Evolutionary conservation across 2,113 vertebrate species (phyloP), one percentile per base, ranked within the genome.

Genomic region (Tenebrosternarchus preto): DNA sequence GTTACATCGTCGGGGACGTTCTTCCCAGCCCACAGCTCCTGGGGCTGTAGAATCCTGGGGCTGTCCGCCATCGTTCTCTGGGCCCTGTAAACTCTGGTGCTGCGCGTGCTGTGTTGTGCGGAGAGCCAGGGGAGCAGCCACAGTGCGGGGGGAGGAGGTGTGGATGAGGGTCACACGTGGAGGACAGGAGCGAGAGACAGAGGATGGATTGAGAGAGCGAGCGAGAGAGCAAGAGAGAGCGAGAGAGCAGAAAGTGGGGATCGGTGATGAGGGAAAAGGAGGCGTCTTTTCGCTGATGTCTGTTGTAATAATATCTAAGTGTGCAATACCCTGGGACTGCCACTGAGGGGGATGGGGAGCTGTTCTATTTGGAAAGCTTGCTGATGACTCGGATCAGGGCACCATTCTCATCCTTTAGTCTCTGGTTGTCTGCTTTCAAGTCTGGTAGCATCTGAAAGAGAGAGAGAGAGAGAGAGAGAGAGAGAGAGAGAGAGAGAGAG

Each of bases 351-450:
- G n/a, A 72, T 24, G 56, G 76, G 75, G 27, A 81, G 88, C 87
- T 81, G 76, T 89, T 88, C 92, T 94, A 97, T 93, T 97, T 97
- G 89, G 95, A 97, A 92, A 97, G 95, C 93, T 97, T 97, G 94
- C 95, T 97, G 93, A 96, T 97, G 89, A 97, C 95, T 93, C 95
- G 93, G 90, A 97, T 97, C 93, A 97, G 94, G 88, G 95, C 95
- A 90, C 97, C 98, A 72, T 99, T 99, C 93, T 99, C 98, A 88
- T 99, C 98, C 92, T 99, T 99, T 95, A 99, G 94, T 94, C 98
- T 96, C 96, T 99, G 98, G 96, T 99, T 99, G 94, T 99, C 98
- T 88, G 96, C 96, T 94, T 99, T 99, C 92, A 99, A 92, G 92
- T 99, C 98, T 90, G 97, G 97, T 93, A 99, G 93, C 95, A 94